Evolutionary conservation across 2,888 invertebrate genomes (phyloP), one percentile per base, ranked within the genome.

Genomic region (Limenitis camilla): DNA sequence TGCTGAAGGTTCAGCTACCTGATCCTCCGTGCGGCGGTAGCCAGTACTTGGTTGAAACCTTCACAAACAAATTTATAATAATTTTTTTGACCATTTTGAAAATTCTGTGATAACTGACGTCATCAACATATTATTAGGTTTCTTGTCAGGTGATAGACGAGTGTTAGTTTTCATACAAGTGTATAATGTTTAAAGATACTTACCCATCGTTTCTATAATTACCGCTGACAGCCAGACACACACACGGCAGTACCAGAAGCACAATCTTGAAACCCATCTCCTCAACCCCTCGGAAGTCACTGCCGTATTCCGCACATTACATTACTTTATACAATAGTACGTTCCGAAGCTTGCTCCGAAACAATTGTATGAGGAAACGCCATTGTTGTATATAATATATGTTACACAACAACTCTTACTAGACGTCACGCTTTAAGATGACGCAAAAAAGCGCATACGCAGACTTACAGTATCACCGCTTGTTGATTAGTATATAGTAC

Each of bases 361-460:
- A 86, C 86, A 86, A 86, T 86, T 68, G 77, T 60, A 76, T 86
- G 83, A 72, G 80, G 84, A 84, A 85, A 84, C 70, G 67, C 71
- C 62, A 79, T 81, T 83, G 81, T 81, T 72, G 64, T 58, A 52
- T 59, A 60, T 19, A 19, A 19, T 19, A 19, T 28, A 27, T 44
- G 53, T 82, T 80, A 65, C 76, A 68, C 71, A 81, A 84, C 57
- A 60, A 67, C 68, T 72, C 72, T 72, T 72, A 72, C 69, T 38
- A 36, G 32, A 60, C 60, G 70, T 69, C 68, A 65, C 60, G 62
- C 64, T 65, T 53, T 58, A 49, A 64, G 75, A 76, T 77, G 69
- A 35, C 69, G 40, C 30, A 40, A 31, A 43, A 27, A 19, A 19
- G 19, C 19, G 19, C 19, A 19, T 19, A 19, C 19, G 19, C 19